Conservation (phyloP, 2,888 invertebrate genomes). For the Pandemis corylana region DNA sequence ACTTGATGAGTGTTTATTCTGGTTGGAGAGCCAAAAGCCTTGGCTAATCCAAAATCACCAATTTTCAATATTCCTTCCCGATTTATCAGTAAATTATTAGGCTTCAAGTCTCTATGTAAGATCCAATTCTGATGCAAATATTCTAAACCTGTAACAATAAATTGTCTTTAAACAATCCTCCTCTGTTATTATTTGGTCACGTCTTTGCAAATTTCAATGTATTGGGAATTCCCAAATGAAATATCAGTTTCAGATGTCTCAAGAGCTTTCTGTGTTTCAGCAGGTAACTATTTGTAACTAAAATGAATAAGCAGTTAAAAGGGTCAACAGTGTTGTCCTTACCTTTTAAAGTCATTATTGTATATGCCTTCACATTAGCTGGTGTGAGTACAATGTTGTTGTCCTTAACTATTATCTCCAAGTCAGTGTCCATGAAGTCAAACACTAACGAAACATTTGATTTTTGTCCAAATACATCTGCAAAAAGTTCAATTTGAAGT, state of each 20-base stretch:
- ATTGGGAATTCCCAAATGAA: not conserved
- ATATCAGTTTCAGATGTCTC: too few relatives aligned
- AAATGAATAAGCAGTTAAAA: too few relatives aligned
- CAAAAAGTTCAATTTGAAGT: not conserved
- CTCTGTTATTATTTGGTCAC: not conserved
- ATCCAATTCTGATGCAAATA: slow-evolving; percentile 98
- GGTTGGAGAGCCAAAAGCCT: slow-evolving; percentile 98
- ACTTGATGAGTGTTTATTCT: slow-evolving; percentile 99
- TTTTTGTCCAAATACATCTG: slow-evolving; percentile 99
- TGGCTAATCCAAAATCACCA: slow-evolving; percentile 99
- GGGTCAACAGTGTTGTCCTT: slow-evolving; percentile 41
- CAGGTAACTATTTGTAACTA: too few relatives aligned
- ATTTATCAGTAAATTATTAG: slow-evolving; percentile 98
- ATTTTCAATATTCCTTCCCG: slow-evolving; percentile 96
- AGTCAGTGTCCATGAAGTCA: slow-evolving; percentile 99
- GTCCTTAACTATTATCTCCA: slow-evolving; percentile 97
- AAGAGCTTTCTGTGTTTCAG: too few relatives aligned
- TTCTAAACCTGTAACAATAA: slow-evolving; percentile 88
- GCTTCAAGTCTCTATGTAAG: slow-evolving; percentile 98
- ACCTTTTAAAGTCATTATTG: slow-evolving; percentile 96
- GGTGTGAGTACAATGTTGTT: slow-evolving; percentile 94
- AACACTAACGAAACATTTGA: slow-evolving; percentile 99
- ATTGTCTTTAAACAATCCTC: not conserved
- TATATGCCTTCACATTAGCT: slow-evolving; percentile 97
- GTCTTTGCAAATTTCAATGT: not conserved